Conservation (phyloP, 1,140 invertebrate species). For the Nylanderia fulva region DNA sequence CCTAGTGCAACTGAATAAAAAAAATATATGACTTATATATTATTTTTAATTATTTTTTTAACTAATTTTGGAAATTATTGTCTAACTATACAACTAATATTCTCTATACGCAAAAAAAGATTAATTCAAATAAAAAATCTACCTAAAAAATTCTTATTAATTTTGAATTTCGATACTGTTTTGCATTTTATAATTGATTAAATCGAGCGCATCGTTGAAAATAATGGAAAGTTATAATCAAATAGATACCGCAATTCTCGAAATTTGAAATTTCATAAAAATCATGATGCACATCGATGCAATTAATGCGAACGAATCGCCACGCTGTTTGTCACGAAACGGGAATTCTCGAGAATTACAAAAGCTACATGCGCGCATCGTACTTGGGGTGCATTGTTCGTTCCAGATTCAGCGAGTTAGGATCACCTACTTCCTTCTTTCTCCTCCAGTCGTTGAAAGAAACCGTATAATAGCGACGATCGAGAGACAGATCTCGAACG, state of each 20-base stretch:
- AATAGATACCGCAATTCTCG: neutral
- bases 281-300: slow-evolving; percentile 9
- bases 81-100: neutral
- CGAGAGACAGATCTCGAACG: slow-evolving; percentile 16
- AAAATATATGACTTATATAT: neutral
- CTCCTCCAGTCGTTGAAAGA: slow-evolving; percentile 57
- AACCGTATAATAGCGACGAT: slow-evolving; percentile 52
- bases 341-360: slow-evolving; percentile 29
- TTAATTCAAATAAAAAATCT: neutral
- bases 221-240: neutral
- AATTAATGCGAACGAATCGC: slow-evolving; percentile 15
- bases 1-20: neutral
- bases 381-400: slow-evolving; percentile 52
- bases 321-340: neutral
- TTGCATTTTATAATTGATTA: neutral
- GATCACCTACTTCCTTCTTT: slow-evolving; percentile 61
- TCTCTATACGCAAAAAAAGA: neutral
- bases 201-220: neutral
- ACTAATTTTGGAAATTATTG: no score
- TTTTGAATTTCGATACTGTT: neutral
- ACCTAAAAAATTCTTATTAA: neutral
- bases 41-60: neutral
- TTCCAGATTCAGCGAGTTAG: slow-evolving; percentile 52
- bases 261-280: neutral
- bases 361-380: slow-evolving; percentile 34